Percentiles rank a stretch among this genome's conserved stretches.
These are phyloP conservation scores for Centropristis striata DNA, from an alignment of 2,113 vertebrate genomes.

Conservation along the genomic window DNA sequence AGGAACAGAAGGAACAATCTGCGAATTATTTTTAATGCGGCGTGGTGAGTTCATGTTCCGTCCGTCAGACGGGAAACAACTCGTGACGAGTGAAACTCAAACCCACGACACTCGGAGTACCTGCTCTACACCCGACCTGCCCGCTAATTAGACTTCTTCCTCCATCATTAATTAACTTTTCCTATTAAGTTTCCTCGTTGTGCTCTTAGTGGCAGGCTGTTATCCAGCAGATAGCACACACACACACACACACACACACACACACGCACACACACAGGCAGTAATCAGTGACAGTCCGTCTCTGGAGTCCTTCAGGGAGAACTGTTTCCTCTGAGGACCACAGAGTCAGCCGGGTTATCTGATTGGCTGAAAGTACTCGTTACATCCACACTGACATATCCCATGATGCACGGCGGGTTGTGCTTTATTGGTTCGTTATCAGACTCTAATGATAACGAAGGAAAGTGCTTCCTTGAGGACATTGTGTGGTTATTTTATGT, in stretches of 20 bases:
- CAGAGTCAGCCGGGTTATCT: conserved; percentile 1
- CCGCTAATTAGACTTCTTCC: conserved; percentile 39
- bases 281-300: neutral
- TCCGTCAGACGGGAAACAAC: neutral
- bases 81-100: conserved; percentile 4
- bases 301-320: conserved; percentile 18
- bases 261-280: conserved; percentile 13
- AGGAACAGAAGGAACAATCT: neutral
- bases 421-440: conserved; percentile 19
- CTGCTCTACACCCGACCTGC: conserved; percentile 9
- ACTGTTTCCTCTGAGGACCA: neutral
- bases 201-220: neutral
- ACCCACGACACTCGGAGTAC: neutral
- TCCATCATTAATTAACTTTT: conserved; percentile 68
- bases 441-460: neutral
- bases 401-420: conserved; percentile 14
- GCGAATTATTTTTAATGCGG: neutral
- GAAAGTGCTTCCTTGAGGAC: neutral
- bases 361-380: conserved; percentile 14
- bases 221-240: conserved; percentile 39
- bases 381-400: conserved; percentile 9
- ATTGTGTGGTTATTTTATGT: neutral
- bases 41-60: neutral
- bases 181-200: conserved; percentile 32
- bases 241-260: conserved; percentile 25